Evolutionary conservation across 2,888 invertebrate species (phyloP), one percentile per base, ranked within the genome.

Genomic region (Anorthoa munda): DNA sequence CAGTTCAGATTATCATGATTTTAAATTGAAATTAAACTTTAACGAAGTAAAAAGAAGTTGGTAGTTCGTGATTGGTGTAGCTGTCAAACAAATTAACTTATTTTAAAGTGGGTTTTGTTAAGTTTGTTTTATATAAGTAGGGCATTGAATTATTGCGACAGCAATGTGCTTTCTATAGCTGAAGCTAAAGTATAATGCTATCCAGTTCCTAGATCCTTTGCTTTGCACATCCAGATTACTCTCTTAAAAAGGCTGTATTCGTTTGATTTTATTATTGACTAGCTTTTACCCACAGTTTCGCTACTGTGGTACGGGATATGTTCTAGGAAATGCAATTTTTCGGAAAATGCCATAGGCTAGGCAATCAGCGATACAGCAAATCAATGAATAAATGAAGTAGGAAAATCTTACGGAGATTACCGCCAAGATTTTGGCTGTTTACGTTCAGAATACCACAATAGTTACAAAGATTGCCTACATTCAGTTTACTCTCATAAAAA

Each of bases 11-110:
- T 79, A 60, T 53, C 79, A 72, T 79, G 59, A 75, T 75, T 79
- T 79, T 75, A 75, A 79, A 78, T 78, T 75, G 46, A 78, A 78
- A 59, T 79, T 51, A 59, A 75, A 60, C 13, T 72, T 79, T 18
- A 53, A 72, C 15, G 39, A 18, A 48, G n/a, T 59, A 39, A n/a
- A 12, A 50, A 58, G 50, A 50, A 56, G 13, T 17, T 45, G 2
- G 45, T 45, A 56, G 45, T 31, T 46, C 9, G 17, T 31, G 17
- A 78, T 21, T 23, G 48, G n/a, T 4, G 13, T 66, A 23, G 15
- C 15, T 13, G n/a, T 26, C n/a, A 78, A 71, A 78, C 13, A 13
- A 50, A 77, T 50, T 18, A 45, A 50, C 1, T 18, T 17, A 46
- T 58, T 18, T 76, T 12, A 45, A 56, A 12, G 45, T 13, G 15